phyloP scores from a whole-genome alignment of 1,140 invertebrate genomes.

The Lasioglossum baleicum region DNA sequence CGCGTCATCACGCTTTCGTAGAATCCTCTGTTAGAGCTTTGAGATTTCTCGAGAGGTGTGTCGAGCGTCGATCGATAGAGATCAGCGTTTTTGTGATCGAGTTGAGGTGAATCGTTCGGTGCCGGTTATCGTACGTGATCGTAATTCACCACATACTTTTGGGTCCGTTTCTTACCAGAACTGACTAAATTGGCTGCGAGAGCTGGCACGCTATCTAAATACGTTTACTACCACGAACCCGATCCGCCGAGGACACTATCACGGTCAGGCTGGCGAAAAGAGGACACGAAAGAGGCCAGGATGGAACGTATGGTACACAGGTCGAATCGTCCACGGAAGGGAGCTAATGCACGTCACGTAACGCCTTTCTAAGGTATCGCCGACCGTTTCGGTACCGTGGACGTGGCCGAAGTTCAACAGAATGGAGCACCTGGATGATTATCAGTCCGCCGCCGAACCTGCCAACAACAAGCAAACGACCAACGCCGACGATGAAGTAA shows the following conservation, averaged over 20 bases:
- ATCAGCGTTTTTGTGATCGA: neutral
- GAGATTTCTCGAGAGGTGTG: too few relatives aligned
- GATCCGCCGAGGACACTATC: neutral
- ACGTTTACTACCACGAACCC: slow-evolving; percentile 6
- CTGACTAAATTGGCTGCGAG: slow-evolving; percentile 10
- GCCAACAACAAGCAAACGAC: neutral
- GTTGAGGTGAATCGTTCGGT: neutral
- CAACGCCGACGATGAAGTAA: slow-evolving; percentile 45
- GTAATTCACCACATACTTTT: slow-evolving; percentile 8
- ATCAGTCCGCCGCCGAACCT: neutral
- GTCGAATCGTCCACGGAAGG: slow-evolving; percentile 39
- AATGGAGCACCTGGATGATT: slow-evolving; percentile 52
- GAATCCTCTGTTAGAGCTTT: too few relatives aligned
- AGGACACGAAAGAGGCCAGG: slow-evolving; percentile 14
- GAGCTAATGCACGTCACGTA: slow-evolving; percentile 68
- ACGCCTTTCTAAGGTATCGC: slow-evolving; percentile 70
- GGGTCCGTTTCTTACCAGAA: slow-evolving; percentile 34
- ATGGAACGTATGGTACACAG: slow-evolving; percentile 48
- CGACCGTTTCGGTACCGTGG: slow-evolving; percentile 52
- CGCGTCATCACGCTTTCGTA: too few relatives aligned
- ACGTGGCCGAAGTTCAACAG: slow-evolving; percentile 51
- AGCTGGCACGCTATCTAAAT: slow-evolving; percentile 33
- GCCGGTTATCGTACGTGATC: neutral
- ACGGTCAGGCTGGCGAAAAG: slow-evolving; percentile 21
- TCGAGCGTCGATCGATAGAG: too few relatives aligned